phyloP scores from a whole-genome alignment of 2,888 invertebrate genomes.

The Cephalotes varians region DNA sequence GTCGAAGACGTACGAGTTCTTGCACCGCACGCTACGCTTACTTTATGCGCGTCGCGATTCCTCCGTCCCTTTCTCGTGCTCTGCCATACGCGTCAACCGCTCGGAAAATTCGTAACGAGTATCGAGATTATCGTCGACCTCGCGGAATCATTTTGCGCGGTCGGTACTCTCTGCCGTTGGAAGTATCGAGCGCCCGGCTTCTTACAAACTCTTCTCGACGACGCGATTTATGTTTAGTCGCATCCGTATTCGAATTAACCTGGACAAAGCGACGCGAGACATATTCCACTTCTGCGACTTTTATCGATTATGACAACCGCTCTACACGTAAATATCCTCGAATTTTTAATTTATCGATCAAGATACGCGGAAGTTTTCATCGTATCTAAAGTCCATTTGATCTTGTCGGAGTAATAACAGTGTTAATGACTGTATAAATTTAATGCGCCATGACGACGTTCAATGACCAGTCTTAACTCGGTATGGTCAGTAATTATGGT shows the following conservation, averaged over 20 bases:
- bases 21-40: constrained; percentile 55
- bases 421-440: constrained; percentile 46
- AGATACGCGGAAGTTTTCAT: background rate
- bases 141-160: constrained; percentile 46
- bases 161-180: background rate
- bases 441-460: constrained; percentile 36
- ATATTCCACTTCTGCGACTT: background rate
- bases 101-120: constrained; percentile 51
- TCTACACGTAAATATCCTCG: background rate
- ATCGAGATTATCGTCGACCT: constrained; percentile 49
- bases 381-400: background rate
- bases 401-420: constrained; percentile 9
- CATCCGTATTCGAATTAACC: background rate
- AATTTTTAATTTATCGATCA: background rate
- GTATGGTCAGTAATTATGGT: constrained; percentile 36
- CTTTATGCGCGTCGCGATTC: constrained; percentile 59
- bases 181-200: background rate
- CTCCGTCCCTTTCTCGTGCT: constrained; percentile 16
- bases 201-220: background rate
- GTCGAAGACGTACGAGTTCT: constrained; percentile 67
- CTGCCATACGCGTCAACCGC: background rate
- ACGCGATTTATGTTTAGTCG: background rate
- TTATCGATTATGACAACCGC: too few relatives aligned
- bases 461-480: constrained; percentile 28
- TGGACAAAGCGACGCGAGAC: background rate